These are phyloP conservation scores for Dascillus cervinus DNA, from an alignment of 2,888 invertebrate species.

Conservation along the genomic window DNA sequence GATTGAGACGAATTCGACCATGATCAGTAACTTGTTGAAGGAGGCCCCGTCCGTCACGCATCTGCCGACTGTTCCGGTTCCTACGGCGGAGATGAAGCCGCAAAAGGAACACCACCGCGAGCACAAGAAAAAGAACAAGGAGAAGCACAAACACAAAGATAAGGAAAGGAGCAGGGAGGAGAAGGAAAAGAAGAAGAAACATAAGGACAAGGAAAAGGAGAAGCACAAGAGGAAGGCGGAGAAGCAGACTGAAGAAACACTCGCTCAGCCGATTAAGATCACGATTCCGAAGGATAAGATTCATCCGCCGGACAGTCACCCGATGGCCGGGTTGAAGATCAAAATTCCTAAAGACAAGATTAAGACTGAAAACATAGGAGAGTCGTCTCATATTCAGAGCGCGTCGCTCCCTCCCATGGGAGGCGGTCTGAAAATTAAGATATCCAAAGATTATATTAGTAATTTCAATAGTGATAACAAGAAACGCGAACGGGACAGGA, in stretches of 20 bases:
- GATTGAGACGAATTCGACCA: constrained; percentile 62
- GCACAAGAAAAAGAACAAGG: constrained; percentile 61
- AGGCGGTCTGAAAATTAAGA: constrained; percentile 65
- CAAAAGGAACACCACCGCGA: constrained; percentile 34
- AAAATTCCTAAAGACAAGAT: constrained; percentile 74
- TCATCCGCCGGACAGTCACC: constrained; percentile 22
- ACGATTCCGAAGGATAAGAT: constrained; percentile 56
- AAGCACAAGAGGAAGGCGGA: constrained; percentile 33
- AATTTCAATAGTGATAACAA: constrained; percentile 27
- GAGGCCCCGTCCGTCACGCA: constrained; percentile 40
- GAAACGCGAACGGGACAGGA: constrained; percentile 38
- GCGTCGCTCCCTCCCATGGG: too few species aligned
- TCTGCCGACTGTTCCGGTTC: constrained; percentile 19
- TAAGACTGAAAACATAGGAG: constrained; percentile 45
- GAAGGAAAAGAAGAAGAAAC: constrained; percentile 66
- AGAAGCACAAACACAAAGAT: constrained; percentile 74
- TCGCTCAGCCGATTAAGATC: constrained; percentile 45
- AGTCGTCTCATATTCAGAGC: constrained; percentile 29
- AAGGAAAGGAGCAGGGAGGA: constrained; percentile 55
- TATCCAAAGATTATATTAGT: constrained; percentile 64
- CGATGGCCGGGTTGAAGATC: constrained; percentile 56
- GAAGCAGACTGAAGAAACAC: constrained; percentile 25
- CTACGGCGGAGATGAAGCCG: constrained; percentile 19
- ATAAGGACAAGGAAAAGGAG: constrained; percentile 58
- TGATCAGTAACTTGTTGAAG: constrained; percentile 63